Percentiles rank a stretch among this genome's conserved stretches.
These are phyloP conservation scores for Dicycla oo DNA, from an alignment of 2,888 invertebrate species.

Conservation along the genomic window DNA sequence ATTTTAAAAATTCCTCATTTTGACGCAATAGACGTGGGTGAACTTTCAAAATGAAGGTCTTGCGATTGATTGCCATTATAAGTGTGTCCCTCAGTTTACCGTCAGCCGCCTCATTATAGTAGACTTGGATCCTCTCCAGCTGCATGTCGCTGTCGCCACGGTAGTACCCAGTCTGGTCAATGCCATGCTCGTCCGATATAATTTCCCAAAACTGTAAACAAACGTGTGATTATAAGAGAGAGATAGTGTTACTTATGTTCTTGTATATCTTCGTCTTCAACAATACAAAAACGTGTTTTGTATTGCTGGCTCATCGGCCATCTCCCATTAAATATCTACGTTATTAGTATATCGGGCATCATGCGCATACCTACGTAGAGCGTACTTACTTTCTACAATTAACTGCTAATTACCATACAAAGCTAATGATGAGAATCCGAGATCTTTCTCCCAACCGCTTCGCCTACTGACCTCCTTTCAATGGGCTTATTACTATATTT, in stretches of 20 bases:
- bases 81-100: slow-evolving; percentile 65
- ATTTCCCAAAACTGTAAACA: slow-evolving; percentile 93
- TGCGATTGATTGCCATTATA: neutral
- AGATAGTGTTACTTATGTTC: no score
- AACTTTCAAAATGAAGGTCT: neutral
- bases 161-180: slow-evolving; percentile 91
- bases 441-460: slow-evolving; percentile 6
- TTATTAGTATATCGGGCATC: neutral
- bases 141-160: slow-evolving; percentile 93
- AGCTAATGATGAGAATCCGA: slow-evolving; percentile 37
- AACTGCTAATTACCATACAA: slow-evolving; percentile 44
- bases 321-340: neutral
- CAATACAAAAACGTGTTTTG: no score
- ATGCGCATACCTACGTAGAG: neutral
- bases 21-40: neutral
- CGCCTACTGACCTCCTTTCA: slow-evolving; percentile 8
- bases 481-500: neutral
- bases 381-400: slow-evolving; percentile 10
- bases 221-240: no score
- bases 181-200: slow-evolving; percentile 94
- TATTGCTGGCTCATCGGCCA: no score
- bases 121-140: slow-evolving; percentile 93
- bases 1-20: no score
- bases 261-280: no score
- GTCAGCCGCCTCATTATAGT: slow-evolving; percentile 93